Evolutionary conservation across 2,113 vertebrate species (phyloP).

Genomic region (Sander lucioperca): DNA sequence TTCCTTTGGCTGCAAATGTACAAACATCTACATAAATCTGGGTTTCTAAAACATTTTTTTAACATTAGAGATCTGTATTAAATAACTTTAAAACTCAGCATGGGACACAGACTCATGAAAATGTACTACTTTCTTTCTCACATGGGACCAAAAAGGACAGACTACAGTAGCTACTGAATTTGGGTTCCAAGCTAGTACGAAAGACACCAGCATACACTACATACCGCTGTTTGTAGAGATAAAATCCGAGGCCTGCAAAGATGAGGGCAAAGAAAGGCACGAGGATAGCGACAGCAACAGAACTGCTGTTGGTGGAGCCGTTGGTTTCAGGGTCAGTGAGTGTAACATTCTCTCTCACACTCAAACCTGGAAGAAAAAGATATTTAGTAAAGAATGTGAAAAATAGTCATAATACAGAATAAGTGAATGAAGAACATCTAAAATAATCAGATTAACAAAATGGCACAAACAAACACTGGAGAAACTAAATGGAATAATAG

Average conservation of each 20-base stretch:
- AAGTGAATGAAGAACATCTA: not conserved
- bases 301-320: slow-evolving; percentile 95
- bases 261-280: slow-evolving; percentile 99
- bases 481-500: slow-evolving; percentile 1
- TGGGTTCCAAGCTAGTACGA: not conserved
- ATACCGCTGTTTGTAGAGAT: slow-evolving; percentile 98
- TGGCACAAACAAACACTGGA: slow-evolving; percentile 7
- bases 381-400: not conserved
- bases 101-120: not conserved
- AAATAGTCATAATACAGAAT: not conserved
- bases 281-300: slow-evolving; percentile 98
- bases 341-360: slow-evolving; percentile 89
- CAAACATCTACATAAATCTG: slow-evolving; percentile 39
- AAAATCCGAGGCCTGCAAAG: slow-evolving; percentile 98
- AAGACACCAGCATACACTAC: slow-evolving; percentile 34
- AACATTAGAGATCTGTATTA: not conserved
- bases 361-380: slow-evolving; percentile 86
- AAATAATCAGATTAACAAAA: slow-evolving; percentile 1
- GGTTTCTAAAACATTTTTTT: slow-evolving; percentile 28
- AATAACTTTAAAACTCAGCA: slow-evolving; percentile 28
- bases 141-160: slow-evolving; percentile 6
- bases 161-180: not conserved
- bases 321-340: slow-evolving; percentile 88
- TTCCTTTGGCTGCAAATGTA: slow-evolving; percentile 43
- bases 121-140: not conserved